Evolutionary conservation across 2,797 vertebrate genomes (phyloP), one percentile per base, ranked within the genome.

Genomic region (Setipinna tenuifilis): DNA sequence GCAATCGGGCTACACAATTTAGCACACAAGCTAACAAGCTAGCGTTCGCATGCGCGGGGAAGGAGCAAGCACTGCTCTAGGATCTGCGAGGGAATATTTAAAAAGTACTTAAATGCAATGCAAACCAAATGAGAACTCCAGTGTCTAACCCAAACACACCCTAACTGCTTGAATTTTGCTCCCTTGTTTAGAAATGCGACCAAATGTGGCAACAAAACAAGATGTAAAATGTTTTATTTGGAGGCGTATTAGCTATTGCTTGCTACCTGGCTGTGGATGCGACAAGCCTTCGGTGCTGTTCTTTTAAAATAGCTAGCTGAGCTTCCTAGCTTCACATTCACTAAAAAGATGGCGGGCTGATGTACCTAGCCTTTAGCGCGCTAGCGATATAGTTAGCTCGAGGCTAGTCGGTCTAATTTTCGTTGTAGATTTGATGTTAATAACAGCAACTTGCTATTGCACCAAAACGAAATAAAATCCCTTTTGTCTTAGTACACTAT

Each of bases 341-440:
- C 89, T 87, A 90, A 91, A 95, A 96, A 96, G 95, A 96, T 96
- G 96, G 96, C 96, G 96, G 94, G 96, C 95, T 91, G 91, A 89
- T 78, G 71, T 41, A 78, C 71, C 17, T 78, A 78, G 71, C 71
- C 90, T 85, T 59, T n/a, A 88, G 85, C 88, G 82, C 84, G 85
- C 83, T 87, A 85, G 85, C 85, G 28, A 83, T 78, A 78, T 78
- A 78, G 71, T 78, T 78, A 78, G 71, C 85, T 68, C 19, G 35
- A 78, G 71, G 71, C 71, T 78, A 78, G 71, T 78, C 71, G 31
- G 71, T 62, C 71, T 78, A 44, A 21, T 78, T 78, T 78, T 78
- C 35, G 35, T 78, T 35, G 71, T 78, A 78, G 31, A 78, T 78
- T 78, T 44, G 17, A 78, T 78, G 31, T 78, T 44, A 78, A 78